Evolutionary conservation across 2,113 vertebrate species (phyloP).

Genomic region (Eurypyga helias): DNA sequence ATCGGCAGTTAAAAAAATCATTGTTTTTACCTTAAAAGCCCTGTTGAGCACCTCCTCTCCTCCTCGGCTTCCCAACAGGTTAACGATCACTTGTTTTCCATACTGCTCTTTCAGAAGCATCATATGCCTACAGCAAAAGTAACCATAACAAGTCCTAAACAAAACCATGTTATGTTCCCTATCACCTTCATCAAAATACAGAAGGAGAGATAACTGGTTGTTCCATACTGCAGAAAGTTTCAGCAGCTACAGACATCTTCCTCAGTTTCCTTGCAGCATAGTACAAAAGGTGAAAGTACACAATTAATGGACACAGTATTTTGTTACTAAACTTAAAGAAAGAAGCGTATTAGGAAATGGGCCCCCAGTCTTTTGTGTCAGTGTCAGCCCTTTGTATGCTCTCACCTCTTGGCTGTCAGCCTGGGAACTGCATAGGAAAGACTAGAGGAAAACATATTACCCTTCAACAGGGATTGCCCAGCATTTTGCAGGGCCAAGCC

Average conservation of each 20-base stretch:
- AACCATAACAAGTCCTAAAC: background rate
- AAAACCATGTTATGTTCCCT: background rate
- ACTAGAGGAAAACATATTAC: background rate
- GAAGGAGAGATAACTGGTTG: background rate
- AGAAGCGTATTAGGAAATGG: background rate
- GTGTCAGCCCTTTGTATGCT: background rate
- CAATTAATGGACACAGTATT: background rate
- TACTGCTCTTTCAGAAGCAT: slow-evolving; percentile 84
- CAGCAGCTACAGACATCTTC: background rate
- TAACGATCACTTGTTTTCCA: slow-evolving; percentile 84
- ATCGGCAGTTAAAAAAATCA: background rate
- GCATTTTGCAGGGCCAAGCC: background rate
- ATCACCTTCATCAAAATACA: background rate
- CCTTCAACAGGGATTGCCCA: background rate
- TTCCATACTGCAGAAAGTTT: background rate
- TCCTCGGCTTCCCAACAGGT: slow-evolving; percentile 81
- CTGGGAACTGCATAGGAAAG: background rate
- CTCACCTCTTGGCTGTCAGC: background rate
- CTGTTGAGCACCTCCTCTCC: slow-evolving; percentile 84
- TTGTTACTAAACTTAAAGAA: background rate
- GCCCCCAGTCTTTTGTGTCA: background rate
- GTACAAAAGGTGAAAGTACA: background rate
- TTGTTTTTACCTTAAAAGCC: slow-evolving; percentile 82
- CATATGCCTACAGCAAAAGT: slow-evolving; percentile 79
- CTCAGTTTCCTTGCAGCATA: background rate